Conservation (phyloP, 92 coral and sea anemone species). For the Ricordea florida region DNA sequence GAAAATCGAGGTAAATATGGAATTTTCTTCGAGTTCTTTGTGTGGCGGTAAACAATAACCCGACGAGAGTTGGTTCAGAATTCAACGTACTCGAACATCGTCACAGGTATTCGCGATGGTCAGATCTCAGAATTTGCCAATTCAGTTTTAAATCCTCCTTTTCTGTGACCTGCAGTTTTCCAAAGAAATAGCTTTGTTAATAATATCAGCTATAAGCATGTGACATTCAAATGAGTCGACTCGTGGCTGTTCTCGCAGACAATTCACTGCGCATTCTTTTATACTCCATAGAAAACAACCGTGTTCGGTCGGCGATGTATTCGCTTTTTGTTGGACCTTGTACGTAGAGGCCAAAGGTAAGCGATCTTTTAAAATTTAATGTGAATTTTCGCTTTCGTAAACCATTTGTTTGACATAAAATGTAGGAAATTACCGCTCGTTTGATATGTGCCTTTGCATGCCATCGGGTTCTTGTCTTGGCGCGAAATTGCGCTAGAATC, state of each 20-base stretch:
- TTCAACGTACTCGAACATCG: too few relatives aligned
- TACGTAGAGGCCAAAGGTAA: slow-evolving; percentile 97
- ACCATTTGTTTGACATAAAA: too few relatives aligned
- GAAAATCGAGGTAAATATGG: slow-evolving; percentile 86
- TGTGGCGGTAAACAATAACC: slow-evolving; percentile 49
- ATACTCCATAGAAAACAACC: slow-evolving; percentile 83
- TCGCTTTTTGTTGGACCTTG: slow-evolving; percentile 95
- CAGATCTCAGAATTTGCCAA: background rate
- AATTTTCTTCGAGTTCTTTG: slow-evolving; percentile 4
- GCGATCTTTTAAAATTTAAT: too few relatives aligned
- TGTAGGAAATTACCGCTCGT: background rate
- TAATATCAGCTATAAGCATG: slow-evolving; percentile 33
- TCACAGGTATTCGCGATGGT: too few relatives aligned
- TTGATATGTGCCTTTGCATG: too few relatives aligned
- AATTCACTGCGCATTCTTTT: slow-evolving; percentile 26
- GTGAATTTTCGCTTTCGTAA: too few relatives aligned
- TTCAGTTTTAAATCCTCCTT: slow-evolving; percentile 3
- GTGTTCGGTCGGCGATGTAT: slow-evolving; percentile 86
- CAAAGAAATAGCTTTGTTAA: slow-evolving; percentile 1
- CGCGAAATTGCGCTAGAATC: slow-evolving; percentile 27
- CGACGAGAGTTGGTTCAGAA: slow-evolving; percentile 30
- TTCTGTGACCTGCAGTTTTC: background rate
- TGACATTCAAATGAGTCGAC: slow-evolving; percentile 45
- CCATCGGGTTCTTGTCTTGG: slow-evolving; percentile 14
- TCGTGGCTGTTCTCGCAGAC: slow-evolving; percentile 31